Evolutionary conservation across 2,888 invertebrate species (phyloP), one percentile per base, ranked within the genome.

Genomic region (Cheilosia vernalis): DNA sequence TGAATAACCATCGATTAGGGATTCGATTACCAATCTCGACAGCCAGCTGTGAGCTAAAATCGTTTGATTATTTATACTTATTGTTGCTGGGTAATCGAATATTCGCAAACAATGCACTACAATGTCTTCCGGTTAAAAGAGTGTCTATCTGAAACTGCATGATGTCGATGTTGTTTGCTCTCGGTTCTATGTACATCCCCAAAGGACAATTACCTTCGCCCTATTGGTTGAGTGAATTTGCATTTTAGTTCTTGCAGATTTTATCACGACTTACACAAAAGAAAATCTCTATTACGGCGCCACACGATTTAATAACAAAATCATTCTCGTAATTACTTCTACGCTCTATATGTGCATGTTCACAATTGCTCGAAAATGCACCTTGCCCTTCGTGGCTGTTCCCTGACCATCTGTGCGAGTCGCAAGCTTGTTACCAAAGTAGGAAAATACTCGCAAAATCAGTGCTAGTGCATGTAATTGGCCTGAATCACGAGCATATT

Each of bases 401-500:
- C 40, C n/a, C 17, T 15, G 21, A 49, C 15, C 33, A 30, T n/a
- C 17, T 40, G 6, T 13, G 53, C 49, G 56, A 70, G 30, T 27
- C 58, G 27, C 58, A 61, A 42, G 33, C 40, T 56, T 55, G 17
- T 30, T 7, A 9, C 44, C 27, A 13, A 40, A 47, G 42, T 37
- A 47, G 30, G 1, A 51, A 56, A 56, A 73, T 27, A 76, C 55
- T 24, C 15, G 13, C 37, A 60, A 80, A 70, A 37, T 74, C 74
- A 55, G 70, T 70, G 69, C 47, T 47, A 42, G 66, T 60, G 69
- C 70, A 70, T 76, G 60, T 80, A 74, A 76, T 80, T 80, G 74
- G 66, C 60, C 49, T 21, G 60, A 80, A 80, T 80, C 84, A 80
- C 74, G 80, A 84, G 66, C 70, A 64, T 66, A 64, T 66, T 79